Percentiles rank a stretch among this genome's conserved stretches.
Conservation (phyloP, 2,888 invertebrate genomes). For the Eilema griseolum region DNA sequence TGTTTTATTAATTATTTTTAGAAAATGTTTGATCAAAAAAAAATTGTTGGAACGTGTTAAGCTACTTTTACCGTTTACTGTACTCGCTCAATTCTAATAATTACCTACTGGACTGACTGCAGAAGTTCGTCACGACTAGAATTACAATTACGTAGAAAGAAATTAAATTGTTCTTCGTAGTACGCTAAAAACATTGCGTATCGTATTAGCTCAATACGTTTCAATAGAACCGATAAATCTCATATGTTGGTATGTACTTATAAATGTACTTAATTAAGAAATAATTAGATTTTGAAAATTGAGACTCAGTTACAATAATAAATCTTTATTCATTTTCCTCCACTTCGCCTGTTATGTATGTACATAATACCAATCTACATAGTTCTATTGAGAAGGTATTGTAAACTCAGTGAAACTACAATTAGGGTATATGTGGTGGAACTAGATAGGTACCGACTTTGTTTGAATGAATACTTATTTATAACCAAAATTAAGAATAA, state of each 20-base stretch:
- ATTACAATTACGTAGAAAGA: constrained; percentile 39
- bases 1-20: not conserved
- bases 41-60: too few species aligned
- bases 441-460: not conserved
- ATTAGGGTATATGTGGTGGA: too few species aligned
- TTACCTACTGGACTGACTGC: constrained; percentile 35
- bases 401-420: constrained; percentile 1
- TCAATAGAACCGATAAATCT: not conserved
- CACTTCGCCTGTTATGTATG: too few species aligned
- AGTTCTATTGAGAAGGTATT: not conserved
- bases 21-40: not conserved
- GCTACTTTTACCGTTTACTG: not conserved
- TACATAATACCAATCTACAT: too few species aligned
- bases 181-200: constrained; percentile 29
- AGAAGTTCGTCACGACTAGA: constrained; percentile 35
- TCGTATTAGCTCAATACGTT: constrained; percentile 8
- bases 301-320: too few species aligned
- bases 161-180: constrained; percentile 46
- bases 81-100: constrained; percentile 40
- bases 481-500: not conserved
- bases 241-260: not conserved
- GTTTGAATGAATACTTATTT: too few species aligned
- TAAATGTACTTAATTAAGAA: not conserved
- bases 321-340: not conserved
- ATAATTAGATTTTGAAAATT: not conserved